Evolutionary conservation across 2,888 invertebrate genomes (phyloP).

Genomic region (Zaprionus lineosus): DNA sequence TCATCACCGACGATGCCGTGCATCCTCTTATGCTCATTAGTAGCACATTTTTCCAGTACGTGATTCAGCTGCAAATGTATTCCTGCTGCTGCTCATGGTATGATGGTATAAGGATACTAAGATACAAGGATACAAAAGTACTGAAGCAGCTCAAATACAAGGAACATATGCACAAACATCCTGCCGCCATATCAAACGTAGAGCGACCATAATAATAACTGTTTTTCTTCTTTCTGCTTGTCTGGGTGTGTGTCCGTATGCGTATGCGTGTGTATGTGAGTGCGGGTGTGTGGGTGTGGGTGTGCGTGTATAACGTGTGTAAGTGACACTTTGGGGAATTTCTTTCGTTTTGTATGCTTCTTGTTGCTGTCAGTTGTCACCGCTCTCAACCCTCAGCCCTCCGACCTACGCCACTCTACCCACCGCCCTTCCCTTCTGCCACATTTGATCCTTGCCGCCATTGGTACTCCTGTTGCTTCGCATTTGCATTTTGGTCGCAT

Average conservation of each 20-base stretch:
- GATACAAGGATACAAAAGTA: not conserved
- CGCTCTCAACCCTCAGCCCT: not conserved
- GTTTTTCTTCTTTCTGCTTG: slow-evolving; percentile 26
- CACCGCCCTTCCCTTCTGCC: not conserved
- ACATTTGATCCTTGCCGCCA: no score
- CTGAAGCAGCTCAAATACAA: not conserved
- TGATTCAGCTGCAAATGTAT: slow-evolving; percentile 72
- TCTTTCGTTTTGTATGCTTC: not conserved
- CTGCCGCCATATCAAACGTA: not conserved
- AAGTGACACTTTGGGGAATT: slow-evolving; percentile 36
- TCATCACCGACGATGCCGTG: slow-evolving; percentile 24
- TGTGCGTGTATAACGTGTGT: slow-evolving; percentile 3
- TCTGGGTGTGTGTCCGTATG: slow-evolving; percentile 2
- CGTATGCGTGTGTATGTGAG: slow-evolving; percentile 1
- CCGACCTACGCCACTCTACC: not conserved
- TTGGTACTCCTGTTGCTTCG: no score
- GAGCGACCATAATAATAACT: slow-evolving; percentile 41
- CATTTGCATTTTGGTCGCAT: slow-evolving; percentile 35
- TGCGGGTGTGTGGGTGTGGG: not conserved
- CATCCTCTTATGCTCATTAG: slow-evolving; percentile 68
- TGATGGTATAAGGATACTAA: not conserved
- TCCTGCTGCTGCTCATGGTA: no score
- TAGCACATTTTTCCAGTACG: slow-evolving; percentile 71
- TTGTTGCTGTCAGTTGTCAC: not conserved
- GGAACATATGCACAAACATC: slow-evolving; percentile 1